Evolutionary conservation across 2,113 vertebrate genomes (phyloP).

Genomic region (Zapus hudsonius): DNA sequence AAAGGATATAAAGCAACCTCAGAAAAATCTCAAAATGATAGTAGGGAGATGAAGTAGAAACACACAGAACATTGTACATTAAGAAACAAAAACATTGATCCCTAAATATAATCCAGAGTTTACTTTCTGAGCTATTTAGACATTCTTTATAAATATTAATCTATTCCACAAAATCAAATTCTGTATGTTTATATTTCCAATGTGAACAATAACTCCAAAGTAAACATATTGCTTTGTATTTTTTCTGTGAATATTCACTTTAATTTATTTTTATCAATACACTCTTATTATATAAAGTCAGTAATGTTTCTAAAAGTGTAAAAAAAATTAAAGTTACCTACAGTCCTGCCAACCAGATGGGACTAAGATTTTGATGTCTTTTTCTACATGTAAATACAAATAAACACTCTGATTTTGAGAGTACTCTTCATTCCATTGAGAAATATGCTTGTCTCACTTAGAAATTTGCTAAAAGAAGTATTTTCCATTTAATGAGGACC

Average conservation of each 20-base stretch:
- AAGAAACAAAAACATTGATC: slow-evolving; percentile 19
- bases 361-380: slow-evolving; percentile 12
- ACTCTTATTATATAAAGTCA: neutral
- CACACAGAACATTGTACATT: neutral
- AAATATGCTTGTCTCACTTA: neutral
- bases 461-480: neutral
- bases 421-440: neutral
- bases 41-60: slow-evolving; percentile 13
- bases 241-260: slow-evolving; percentile 45
- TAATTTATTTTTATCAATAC: slow-evolving; percentile 24
- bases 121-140: neutral
- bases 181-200: slow-evolving; percentile 14
- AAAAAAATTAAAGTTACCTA: slow-evolving; percentile 37
- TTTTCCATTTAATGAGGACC: neutral
- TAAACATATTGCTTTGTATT: slow-evolving; percentile 15
- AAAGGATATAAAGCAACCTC: neutral
- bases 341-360: neutral
- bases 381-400: neutral
- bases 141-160: slow-evolving; percentile 42
- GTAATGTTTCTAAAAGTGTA: slow-evolving; percentile 27
- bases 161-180: slow-evolving; percentile 8
- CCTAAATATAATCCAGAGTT: neutral
- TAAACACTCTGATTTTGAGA: neutral
- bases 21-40: neutral
- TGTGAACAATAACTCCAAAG: slow-evolving; percentile 37